Evolutionary conservation across 2,888 invertebrate species (phyloP), one percentile per base, ranked within the genome.

Genomic region (Machimus rusticus): DNA sequence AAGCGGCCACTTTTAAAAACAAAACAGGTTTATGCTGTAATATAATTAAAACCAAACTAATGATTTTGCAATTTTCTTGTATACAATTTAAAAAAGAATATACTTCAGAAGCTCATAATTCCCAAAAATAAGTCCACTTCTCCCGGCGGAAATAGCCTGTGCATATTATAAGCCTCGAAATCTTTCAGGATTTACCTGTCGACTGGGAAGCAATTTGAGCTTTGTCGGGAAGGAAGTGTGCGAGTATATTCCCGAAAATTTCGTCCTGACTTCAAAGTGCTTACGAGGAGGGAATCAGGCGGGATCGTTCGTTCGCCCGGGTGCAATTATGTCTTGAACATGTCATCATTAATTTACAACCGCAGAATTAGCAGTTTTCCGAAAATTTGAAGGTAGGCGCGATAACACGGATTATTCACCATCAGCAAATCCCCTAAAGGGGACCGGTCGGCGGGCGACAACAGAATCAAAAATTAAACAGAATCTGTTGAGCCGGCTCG

Each of bases 381-480:
- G 28, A 66, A 66, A 66, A 19, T 66, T 66, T 66, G 9, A 66
- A 66, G 66, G 28, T 66, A 23, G 66, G 66, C 66, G 66, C 66
- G 66, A 66, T 66, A 23, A 66, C 28, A 28, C 28, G 66, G 66
- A 66, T 66, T 66, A 66, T 23, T 28, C 66, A 12, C 23, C 66
- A 66, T 66, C 66, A 66, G 66, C 66, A 66, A 66, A 66, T 23
- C 19, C 23, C 51, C 28, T 23, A 1, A 23, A 66, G 66, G 28
- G n/a, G 28, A 23, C n/a, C 19, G 19, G n/a, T 51, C 51, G 51
- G 8, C 19, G n/a, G 57, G 66, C 28, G 28, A 66, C 66, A 66
- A 66, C 66, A 66, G 66, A 76, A 76, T 76, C 76, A 76, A 76
- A 76, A 37, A 76, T 76, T 76, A 76, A 76, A 76, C 28, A 37